phyloP scores from a whole-genome alignment of 2,113 vertebrate species.

The Callorhinus ursinus region DNA sequence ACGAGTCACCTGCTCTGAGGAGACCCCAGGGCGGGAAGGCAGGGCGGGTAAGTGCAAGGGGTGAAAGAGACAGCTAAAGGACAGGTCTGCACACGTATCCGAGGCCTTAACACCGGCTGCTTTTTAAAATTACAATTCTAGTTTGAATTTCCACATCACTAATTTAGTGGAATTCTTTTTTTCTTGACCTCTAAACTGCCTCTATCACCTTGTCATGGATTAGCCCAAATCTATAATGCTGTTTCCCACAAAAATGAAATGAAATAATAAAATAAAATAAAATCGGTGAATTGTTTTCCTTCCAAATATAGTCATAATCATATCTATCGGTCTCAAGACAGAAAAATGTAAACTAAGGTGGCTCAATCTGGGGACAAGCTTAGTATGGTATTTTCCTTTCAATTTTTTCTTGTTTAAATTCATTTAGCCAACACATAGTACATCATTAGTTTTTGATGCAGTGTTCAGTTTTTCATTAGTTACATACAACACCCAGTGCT shows the following conservation, averaged over 20 bases:
- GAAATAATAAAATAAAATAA: neutral
- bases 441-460: no score
- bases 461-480: no score
- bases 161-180: neutral
- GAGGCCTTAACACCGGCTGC: neutral
- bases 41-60: accelerated
- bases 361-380: neutral
- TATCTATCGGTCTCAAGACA: neutral
- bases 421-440: no score
- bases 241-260: neutral
- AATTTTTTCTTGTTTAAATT: no score
- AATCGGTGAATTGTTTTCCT: neutral
- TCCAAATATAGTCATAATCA: neutral
- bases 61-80: no score
- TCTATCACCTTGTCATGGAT: neutral
- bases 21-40: neutral
- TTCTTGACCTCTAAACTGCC: neutral
- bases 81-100: accelerated
- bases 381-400: neutral
- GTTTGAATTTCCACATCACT: neutral
- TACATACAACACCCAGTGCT: no score
- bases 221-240: neutral
- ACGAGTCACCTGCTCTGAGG: accelerated
- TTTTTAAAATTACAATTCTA: neutral
- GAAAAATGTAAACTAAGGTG: neutral